Base-by-base conservation (phyloP, 2,888 invertebrate species). In the Aromia moschata region DNA sequence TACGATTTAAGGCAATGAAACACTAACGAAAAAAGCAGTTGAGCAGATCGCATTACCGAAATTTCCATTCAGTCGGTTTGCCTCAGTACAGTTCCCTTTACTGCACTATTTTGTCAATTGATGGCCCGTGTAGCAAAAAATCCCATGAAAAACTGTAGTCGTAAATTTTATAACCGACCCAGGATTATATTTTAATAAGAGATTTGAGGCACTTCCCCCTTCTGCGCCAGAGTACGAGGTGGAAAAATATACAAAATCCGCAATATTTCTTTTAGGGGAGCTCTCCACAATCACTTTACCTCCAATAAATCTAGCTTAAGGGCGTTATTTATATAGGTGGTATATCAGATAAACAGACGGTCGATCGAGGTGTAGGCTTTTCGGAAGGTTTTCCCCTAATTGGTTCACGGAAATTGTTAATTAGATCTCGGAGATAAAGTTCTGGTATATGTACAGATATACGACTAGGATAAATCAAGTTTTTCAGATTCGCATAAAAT, bases 301-400 rank as follows among this genome's bases (percentile, higher is more conserved):
- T 40, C 17, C 11, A 40, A 40, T 40, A 40, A 40, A 40, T 40
- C 16, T 40, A 4, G 40, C 40, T 40, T 40, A 15, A 9, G 2
- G 10, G 15, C 16, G 16, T 40, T 40, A 40, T 40, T 40, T 40
- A 40, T 40, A 17, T 16, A 40, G 17, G 9, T 40, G n/a, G n/a
- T 14, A 10, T 40, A 16, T 40, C 16, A 17, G 40, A 40, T 40
- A 16, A n/a, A 40, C 10, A 10, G 10, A 12, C 10, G 9, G 40
- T 2, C 10, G 7, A 40, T 9, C 16, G 15, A 40, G 16, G 1
- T 16, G 40, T 7, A 12, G 16, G 16, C 10, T 5, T 16, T 16
- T 40, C 9, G 2, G 17, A n/a, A 40, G 16, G 17, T 40, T 40
- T 15, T 16, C 16, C 2, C 3, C 9, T 40, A 40, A 40, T 40